Percentiles rank a stretch among this genome's conserved stretches.
phyloP scores from a whole-genome alignment of 2,888 invertebrate species.

The Agrotis clavis region DNA sequence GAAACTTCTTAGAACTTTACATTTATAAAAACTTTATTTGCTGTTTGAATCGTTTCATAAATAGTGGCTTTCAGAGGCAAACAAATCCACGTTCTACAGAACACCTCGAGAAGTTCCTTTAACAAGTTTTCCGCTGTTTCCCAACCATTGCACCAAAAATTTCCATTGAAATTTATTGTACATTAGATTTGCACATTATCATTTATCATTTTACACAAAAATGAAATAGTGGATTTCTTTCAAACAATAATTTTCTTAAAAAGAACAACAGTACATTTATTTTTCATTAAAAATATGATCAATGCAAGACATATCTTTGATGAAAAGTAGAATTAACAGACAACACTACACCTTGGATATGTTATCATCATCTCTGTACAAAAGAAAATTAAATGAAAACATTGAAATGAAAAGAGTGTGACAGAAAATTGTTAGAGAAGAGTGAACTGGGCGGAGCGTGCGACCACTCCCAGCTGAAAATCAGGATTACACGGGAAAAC shows the following conservation, averaged over 20 bases:
- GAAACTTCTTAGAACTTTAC: constrained; percentile 51
- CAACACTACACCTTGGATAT: neutral
- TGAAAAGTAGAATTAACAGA: neutral
- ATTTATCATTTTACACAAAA: neutral
- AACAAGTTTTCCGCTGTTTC: neutral
- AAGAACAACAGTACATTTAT: neutral
- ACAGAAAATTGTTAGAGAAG: constrained; percentile 65
- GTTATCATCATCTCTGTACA: neutral
- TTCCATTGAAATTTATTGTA: neutral
- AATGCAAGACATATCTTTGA: neutral
- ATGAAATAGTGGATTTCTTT: neutral
- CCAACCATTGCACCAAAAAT: neutral
- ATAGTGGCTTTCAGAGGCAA: constrained; percentile 14
- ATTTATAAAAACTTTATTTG: constrained; percentile 24
- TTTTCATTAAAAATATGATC: neutral
- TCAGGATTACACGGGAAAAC: constrained; percentile 73
- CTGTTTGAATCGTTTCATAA: constrained; percentile 21
- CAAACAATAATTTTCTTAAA: neutral
- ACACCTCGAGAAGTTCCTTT: neutral
- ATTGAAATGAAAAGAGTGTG: constrained; percentile 58
- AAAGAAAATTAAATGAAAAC: constrained; percentile 10
- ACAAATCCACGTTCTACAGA: constrained; percentile 1
- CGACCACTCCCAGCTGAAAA: constrained; percentile 75
- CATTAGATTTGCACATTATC: neutral
- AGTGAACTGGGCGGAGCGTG: constrained; percentile 71